These are phyloP conservation scores for Plumapathes pennacea DNA, from an alignment of 92 coral and sea anemone genomes.

Conservation along the genomic window DNA sequence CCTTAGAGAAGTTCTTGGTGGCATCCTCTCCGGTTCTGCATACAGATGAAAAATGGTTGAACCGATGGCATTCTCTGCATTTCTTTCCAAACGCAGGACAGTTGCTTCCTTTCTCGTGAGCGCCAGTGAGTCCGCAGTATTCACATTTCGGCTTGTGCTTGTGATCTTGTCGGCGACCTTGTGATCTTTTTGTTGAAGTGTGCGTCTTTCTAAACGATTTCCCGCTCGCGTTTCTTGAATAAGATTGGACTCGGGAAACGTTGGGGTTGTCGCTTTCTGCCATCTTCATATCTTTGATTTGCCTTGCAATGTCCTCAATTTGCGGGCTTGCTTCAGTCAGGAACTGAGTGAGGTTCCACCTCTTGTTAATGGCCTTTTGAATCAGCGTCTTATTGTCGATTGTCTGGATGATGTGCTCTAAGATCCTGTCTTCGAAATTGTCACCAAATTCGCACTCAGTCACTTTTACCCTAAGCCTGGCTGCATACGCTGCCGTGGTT, in stretches of 20 bases:
- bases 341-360: constrained; percentile 58
- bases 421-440: constrained; percentile 42
- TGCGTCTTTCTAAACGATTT: no score
- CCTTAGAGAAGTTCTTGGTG: neutral
- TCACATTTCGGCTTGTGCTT: neutral
- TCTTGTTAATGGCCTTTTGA: constrained; percentile 57
- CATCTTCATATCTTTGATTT: constrained; percentile 45
- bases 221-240: neutral
- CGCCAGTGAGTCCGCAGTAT: constrained; percentile 3
- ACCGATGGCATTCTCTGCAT: constrained; percentile 37
- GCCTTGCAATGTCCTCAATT: constrained; percentile 54
- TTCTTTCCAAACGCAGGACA: constrained; percentile 57
- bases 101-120: constrained; percentile 24
- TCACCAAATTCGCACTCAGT: constrained; percentile 49
- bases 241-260: constrained; percentile 1
- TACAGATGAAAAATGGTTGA: constrained; percentile 46
- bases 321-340: constrained; percentile 59
- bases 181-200: no score
- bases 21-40: no score
- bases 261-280: neutral
- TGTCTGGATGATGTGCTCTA: constrained; percentile 60
- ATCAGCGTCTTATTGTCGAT: constrained; percentile 58
- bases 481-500: constrained; percentile 21
- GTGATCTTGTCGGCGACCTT: neutral
- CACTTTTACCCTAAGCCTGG: constrained; percentile 23